phyloP scores from a whole-genome alignment of 2,888 invertebrate species.

The Netelia inedita region DNA sequence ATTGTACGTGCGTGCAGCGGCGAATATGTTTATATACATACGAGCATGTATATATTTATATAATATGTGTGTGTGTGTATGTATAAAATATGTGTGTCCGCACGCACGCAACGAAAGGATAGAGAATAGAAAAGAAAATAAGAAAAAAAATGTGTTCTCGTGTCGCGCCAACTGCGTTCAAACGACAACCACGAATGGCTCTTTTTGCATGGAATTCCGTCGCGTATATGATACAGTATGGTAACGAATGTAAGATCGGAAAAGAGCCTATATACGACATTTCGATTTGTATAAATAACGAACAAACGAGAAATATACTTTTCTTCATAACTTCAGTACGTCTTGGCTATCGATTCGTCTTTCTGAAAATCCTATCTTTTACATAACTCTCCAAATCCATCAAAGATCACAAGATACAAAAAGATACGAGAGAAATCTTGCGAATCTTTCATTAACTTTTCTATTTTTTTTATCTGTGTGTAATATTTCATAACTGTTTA shows the following conservation, averaged over 20 bases:
- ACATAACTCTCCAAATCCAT: neutral
- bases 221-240: conserved; percentile 57
- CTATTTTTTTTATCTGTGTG: neutral
- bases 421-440: neutral
- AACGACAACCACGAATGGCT: conserved; percentile 38
- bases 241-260: conserved; percentile 54
- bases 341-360: neutral
- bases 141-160: conserved; percentile 49
- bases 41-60: conserved; percentile 17
- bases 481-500: neutral
- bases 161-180: conserved; percentile 9
- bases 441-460: neutral
- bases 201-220: conserved; percentile 51
- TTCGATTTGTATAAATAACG: conserved; percentile 69
- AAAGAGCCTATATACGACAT: conserved; percentile 64
- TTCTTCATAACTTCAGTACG: conserved; percentile 63
- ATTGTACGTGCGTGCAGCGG: conserved; percentile 50
- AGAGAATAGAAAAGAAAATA: conserved; percentile 37
- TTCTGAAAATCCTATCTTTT: neutral
- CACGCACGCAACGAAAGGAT: conserved; percentile 55
- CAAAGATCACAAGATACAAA: neutral
- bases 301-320: conserved; percentile 64
- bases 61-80: conserved; percentile 17
- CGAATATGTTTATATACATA: conserved; percentile 44
- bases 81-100: conserved; percentile 14